Evolutionary conservation across 2,797 vertebrate species (phyloP).

Genomic region (Molossus alvarezi): DNA sequence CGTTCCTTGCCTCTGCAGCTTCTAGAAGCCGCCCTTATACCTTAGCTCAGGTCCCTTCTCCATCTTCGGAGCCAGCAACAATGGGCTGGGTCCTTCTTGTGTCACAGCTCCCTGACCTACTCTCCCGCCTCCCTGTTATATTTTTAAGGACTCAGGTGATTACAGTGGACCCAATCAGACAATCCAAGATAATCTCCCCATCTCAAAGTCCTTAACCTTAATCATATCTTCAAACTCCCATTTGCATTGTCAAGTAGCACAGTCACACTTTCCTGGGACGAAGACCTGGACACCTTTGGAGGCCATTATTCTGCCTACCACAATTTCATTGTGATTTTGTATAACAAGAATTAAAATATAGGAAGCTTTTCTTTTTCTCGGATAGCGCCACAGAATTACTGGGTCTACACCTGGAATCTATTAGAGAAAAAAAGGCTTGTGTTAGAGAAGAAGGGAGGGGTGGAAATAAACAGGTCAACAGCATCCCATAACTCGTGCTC

Average conservation of each 20-base stretch:
- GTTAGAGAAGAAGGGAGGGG: background rate
- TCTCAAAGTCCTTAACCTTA: conserved; percentile 35
- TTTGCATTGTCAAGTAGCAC: conserved; percentile 12
- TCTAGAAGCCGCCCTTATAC: background rate
- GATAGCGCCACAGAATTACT: background rate
- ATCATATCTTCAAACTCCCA: background rate
- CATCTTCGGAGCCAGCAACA: background rate
- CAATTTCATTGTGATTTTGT: background rate
- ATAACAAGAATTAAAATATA: conserved; percentile 31
- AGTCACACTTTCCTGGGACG: background rate
- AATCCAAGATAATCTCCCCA: background rate
- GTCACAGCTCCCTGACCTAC: background rate
- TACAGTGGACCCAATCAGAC: background rate
- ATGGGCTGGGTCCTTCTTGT: background rate
- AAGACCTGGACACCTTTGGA: background rate
- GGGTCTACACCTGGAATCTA: background rate
- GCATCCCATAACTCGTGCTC: background rate
- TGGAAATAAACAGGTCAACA: background rate
- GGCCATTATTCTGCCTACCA: background rate
- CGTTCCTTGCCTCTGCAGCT: background rate
- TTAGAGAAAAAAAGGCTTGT: background rate
- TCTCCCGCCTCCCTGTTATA: background rate
- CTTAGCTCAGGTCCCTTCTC: background rate
- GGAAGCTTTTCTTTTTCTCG: background rate
- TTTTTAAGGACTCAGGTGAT: background rate